Base-by-base conservation (phyloP, 1,140 invertebrate genomes). In the Hesperophylax magnus region DNA sequence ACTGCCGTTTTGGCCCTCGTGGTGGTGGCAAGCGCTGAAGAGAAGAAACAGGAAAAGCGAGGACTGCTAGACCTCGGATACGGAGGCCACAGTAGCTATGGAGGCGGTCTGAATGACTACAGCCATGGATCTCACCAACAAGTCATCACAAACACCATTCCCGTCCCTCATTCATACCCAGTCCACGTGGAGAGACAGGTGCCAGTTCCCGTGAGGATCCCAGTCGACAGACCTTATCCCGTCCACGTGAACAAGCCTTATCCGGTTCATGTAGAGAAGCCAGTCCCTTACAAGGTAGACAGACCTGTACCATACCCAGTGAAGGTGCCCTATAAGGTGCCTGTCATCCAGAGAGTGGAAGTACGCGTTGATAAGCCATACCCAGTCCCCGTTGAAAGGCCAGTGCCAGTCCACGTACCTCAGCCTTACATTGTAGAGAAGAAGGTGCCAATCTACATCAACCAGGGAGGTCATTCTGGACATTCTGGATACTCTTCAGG, bases 381-480 rank as follows among this genome's bases (percentile, higher is more conserved):
- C 4, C 81, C 86, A 60, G 86, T 87, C 1, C 86, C 85, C 75
- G 86, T 87, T 8, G 85, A 86, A 63, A 84, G 85, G 65, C 85
- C 86, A 7, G 85, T 85, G 71, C 89, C 89, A 24, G 88, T 90
- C 2, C 88, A 89, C 72, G 85, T 92, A 11, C 84, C 86, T 0
- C 90, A 89, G 84, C 91, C 91, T 5, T 91, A 91, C 74, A 90
- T 86, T 2, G 89, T 92, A 0, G 89, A 88, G 39, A 90, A 88
- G 82, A 85, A 84, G 7, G 86, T 90, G 20, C 90, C 89, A 0
- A 75, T 85, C 9, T 81, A 81, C 67, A 81, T 81, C 56, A 74
- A 78, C 34, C 15, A 34, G 5, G 56, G 34, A 8, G 52, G 60
- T 14, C 11, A 22, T 18, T 58, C 52, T 24, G 17, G 65, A 22